phyloP scores from a whole-genome alignment of 1,140 invertebrate genomes.

The Melitaea cinxia region DNA sequence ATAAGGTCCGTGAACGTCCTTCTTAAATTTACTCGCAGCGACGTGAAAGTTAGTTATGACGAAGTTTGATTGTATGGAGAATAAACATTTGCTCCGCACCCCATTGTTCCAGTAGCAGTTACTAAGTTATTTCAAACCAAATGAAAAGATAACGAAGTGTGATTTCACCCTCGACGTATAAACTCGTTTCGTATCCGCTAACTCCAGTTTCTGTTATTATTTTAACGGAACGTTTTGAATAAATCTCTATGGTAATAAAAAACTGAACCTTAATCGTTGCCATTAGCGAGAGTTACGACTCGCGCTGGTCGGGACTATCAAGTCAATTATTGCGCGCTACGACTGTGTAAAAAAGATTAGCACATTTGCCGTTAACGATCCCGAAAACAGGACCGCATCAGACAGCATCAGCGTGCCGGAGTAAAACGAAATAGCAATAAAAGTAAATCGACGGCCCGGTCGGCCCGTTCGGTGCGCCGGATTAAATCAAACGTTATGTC shows the following conservation, averaged over 20 bases:
- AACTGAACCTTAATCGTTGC: conserved; percentile 57
- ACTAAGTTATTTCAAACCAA: conserved; percentile 40
- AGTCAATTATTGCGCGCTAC: conserved; percentile 63
- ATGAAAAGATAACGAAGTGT: conserved; percentile 43
- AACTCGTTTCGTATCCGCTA: conserved; percentile 40
- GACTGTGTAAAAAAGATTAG: conserved; percentile 76
- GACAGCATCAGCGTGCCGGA: conserved; percentile 59
- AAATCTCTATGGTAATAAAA: conserved; percentile 43
- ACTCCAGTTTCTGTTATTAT: conserved; percentile 32
- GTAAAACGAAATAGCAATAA: conserved; percentile 79
- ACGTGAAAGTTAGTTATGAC: conserved; percentile 34
- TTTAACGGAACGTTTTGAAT: conserved; percentile 26
- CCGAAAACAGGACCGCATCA: conserved; percentile 71
- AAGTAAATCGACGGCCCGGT: conserved; percentile 72
- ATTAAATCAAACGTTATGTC: conserved; percentile 79
- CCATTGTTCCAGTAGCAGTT: conserved; percentile 36
- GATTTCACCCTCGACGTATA: conserved; percentile 36
- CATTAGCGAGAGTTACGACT: conserved; percentile 59
- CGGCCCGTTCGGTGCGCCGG: conserved; percentile 63
- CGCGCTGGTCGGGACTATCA: conserved; percentile 49
- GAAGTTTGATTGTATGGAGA: conserved; percentile 38
- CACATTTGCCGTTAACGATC: conserved; percentile 76
- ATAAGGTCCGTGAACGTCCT: conserved; percentile 19
- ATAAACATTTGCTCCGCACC: conserved; percentile 31
- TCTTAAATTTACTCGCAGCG: conserved; percentile 29